These are phyloP conservation scores for Zosterops borbonicus DNA, from an alignment of 2,113 vertebrate species.

Conservation along the genomic window DNA sequence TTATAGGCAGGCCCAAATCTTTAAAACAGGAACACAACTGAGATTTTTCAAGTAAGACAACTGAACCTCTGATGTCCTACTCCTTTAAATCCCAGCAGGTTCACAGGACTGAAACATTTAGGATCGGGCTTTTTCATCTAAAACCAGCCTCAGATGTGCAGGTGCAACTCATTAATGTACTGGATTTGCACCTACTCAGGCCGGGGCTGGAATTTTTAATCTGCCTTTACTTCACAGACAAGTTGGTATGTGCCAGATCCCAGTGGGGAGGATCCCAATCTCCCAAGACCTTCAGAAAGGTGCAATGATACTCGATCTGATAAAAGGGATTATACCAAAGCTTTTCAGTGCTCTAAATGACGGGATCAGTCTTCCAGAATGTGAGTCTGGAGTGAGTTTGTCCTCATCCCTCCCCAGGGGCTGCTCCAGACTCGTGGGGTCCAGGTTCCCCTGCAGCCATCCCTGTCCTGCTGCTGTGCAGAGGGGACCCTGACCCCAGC, in stretches of 20 bases:
- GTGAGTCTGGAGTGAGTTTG: not conserved
- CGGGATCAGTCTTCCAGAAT: not conserved
- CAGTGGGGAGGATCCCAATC: not conserved
- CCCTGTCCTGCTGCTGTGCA: not conserved
- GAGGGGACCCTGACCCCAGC: not conserved
- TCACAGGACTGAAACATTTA: not conserved
- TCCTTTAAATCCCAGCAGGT: not conserved
- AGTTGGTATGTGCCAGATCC: not conserved
- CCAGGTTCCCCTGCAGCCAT: not conserved
- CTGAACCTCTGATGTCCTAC: not conserved
- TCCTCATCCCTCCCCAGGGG: not conserved
- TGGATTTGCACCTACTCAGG: constrained; percentile 32
- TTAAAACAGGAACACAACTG: not conserved
- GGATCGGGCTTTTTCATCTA: constrained; percentile 8
- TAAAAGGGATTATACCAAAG: not conserved
- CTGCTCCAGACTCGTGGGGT: not conserved
- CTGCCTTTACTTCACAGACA: not conserved
- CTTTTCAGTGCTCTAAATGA: not conserved
- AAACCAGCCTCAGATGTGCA: constrained; percentile 16
- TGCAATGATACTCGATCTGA: not conserved
- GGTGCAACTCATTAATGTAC: constrained; percentile 8
- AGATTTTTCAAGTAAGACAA: not conserved
- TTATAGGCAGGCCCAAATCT: not conserved
- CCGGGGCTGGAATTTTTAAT: constrained; percentile 10
- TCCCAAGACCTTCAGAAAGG: not conserved